Percentiles rank a stretch among this genome's conserved stretches.
Evolutionary conservation across 2,888 invertebrate species (phyloP).

Genomic region (Leuctra nigra): DNA sequence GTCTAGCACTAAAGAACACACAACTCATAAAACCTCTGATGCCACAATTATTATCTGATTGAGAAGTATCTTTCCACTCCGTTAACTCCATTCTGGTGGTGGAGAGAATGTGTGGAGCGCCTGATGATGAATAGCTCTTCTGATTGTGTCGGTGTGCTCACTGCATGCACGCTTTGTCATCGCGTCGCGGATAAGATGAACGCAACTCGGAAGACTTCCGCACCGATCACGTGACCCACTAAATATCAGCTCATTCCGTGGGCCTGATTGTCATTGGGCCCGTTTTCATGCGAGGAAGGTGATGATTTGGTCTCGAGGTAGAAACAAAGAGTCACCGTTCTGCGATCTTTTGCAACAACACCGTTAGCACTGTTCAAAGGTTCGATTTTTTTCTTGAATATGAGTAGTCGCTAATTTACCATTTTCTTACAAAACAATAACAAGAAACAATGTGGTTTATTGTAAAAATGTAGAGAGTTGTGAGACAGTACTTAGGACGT

Average conservation of each 20-base stretch:
- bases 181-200: not conserved
- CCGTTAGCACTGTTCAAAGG: too few species aligned
- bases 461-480: too few species aligned
- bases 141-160: conserved; percentile 20
- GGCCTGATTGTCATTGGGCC: too few species aligned
- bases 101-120: not conserved
- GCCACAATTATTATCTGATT: conserved; percentile 29
- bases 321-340: not conserved
- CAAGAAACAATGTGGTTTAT: too few species aligned
- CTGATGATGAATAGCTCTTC: conserved; percentile 24
- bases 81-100: conserved; percentile 26
- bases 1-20: not conserved
- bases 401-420: too few species aligned
- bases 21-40: conserved; percentile 17
- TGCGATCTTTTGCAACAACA: too few species aligned
- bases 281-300: too few species aligned
- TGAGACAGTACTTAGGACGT: too few species aligned
- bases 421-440: too few species aligned
- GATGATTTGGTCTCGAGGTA: not conserved
- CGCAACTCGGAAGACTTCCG: conserved; percentile 10
- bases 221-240: too few species aligned
- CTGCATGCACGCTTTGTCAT: conserved; percentile 13
- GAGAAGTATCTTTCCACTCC: conserved; percentile 29
- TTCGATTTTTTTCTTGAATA: too few species aligned
- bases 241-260: too few species aligned